Evolutionary conservation across 2,797 vertebrate species (phyloP).

Genomic region (Nasua narica): DNA sequence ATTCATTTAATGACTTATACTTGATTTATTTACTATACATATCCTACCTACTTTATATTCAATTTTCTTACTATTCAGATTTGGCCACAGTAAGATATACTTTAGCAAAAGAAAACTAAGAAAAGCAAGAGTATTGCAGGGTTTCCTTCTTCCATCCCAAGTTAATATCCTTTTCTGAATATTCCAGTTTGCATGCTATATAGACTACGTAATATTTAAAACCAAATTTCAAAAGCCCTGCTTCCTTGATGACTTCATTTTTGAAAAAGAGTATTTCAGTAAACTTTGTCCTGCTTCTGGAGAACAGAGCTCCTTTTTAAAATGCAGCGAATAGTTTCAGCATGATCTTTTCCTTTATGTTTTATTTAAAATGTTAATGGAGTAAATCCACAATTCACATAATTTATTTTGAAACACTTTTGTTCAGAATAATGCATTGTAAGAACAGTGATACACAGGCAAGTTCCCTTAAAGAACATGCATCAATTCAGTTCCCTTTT

Average conservation of each 20-base stretch:
- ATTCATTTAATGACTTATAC: conserved; percentile 52
- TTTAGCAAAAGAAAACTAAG: conserved; percentile 29
- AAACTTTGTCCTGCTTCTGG: conserved; percentile 65
- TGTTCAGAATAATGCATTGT: conserved; percentile 80
- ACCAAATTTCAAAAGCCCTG: conserved; percentile 30
- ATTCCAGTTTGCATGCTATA: background rate
- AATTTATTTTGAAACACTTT: conserved; percentile 84
- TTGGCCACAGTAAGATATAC: conserved; percentile 49
- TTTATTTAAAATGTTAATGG: conserved; percentile 89
- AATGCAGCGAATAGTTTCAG: conserved; percentile 69
- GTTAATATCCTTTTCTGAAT: background rate
- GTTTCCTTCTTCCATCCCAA: background rate
- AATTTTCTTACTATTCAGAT: conserved; percentile 30
- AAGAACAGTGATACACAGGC: conserved; percentile 77
- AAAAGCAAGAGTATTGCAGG: background rate
- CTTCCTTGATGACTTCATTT: conserved; percentile 49
- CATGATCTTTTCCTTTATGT: conserved; percentile 81
- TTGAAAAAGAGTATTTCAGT: conserved; percentile 65
- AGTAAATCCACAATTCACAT: conserved; percentile 82
- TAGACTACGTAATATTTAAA: background rate
- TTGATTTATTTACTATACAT: conserved; percentile 14
- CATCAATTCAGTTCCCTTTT: conserved; percentile 81
- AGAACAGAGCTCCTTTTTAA: conserved; percentile 75
- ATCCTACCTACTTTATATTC: background rate
- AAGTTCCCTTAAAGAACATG: conserved; percentile 82